Conservation (phyloP, 1,140 invertebrate genomes). For the Leptoteleia sp. region DNA sequence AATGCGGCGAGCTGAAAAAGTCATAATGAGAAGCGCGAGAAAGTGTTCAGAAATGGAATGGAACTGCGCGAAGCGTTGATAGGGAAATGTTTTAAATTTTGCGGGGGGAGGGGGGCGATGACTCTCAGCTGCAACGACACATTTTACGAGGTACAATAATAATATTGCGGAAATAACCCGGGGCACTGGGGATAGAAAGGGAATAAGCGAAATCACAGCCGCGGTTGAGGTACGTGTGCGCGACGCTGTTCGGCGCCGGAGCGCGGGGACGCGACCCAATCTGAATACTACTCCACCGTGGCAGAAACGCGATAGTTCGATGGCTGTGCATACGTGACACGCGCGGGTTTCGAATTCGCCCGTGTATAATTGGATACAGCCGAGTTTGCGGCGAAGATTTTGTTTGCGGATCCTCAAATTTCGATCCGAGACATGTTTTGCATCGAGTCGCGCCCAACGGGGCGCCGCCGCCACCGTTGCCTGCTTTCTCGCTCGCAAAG, state of each 20-base stretch:
- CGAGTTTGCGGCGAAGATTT: conserved; percentile 51
- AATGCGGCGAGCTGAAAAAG: conserved; percentile 49
- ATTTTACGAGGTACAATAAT: too few relatives aligned
- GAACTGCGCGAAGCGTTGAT: conserved; percentile 48
- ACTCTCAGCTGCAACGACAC: too few relatives aligned
- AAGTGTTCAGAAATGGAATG: conserved; percentile 61
- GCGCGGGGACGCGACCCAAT: conserved; percentile 51
- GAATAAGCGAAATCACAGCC: too few relatives aligned
- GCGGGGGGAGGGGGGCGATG: too few relatives aligned
- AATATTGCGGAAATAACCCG: too few relatives aligned
- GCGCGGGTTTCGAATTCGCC: conserved; percentile 14
- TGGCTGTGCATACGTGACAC: conserved; percentile 45
- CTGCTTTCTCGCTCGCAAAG: background rate
- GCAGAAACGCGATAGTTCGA: conserved; percentile 52
- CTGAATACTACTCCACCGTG: conserved; percentile 21
- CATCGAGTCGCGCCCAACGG: conserved; percentile 20
- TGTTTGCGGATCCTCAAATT: conserved; percentile 54
- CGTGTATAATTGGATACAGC: conserved; percentile 60
- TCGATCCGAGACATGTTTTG: conserved; percentile 59
- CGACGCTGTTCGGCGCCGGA: too few relatives aligned
- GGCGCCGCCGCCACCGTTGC: background rate
- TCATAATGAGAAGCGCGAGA: conserved; percentile 49
- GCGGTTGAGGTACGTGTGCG: too few relatives aligned
- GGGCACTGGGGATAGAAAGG: too few relatives aligned
- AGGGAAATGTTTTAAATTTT: conserved; percentile 56